A percentile compares a stretch with the other conserved stretches of the same genome.
phyloP scores from a whole-genome alignment of 2,888 invertebrate species.

The Brachylomia viminalis region DNA sequence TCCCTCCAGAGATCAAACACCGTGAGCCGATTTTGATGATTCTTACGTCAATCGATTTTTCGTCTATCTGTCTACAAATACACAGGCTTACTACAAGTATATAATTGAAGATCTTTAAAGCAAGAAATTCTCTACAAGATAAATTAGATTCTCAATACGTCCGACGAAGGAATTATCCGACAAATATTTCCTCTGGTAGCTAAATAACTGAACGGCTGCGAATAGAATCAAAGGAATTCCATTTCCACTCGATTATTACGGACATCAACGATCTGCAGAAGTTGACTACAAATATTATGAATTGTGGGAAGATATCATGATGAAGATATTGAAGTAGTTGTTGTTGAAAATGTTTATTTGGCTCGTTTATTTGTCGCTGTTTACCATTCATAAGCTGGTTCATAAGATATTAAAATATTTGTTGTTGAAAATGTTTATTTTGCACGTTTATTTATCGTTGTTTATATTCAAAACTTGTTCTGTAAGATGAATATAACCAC shows the following conservation, averaged over 20 bases:
- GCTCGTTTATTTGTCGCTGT: background rate
- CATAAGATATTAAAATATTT: background rate
- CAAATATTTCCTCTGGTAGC: conserved; percentile 59
- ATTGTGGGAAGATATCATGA: conserved; percentile 19
- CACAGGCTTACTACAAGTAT: background rate
- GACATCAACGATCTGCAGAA: conserved; percentile 38
- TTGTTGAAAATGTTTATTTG: background rate
- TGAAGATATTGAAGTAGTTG: conserved; percentile 15
- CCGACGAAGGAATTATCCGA: conserved; percentile 42
- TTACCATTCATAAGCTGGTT: background rate
- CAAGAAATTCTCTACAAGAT: conserved; percentile 17
- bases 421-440: background rate
- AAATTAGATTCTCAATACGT: conserved; percentile 46
- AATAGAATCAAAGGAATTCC: conserved; percentile 64
- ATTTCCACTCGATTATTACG: conserved; percentile 54
- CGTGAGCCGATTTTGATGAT: too few species aligned
- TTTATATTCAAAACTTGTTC: background rate
- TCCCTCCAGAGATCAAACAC: too few species aligned
- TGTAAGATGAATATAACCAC: background rate
- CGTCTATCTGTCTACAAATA: background rate
- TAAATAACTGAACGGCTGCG: conserved; percentile 61
- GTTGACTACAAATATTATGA: conserved; percentile 42
- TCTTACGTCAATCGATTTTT: too few species aligned
- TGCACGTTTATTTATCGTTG: background rate
- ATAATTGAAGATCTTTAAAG: background rate